Conservation (phyloP, 2,888 invertebrate genomes). For the Acanthacorydalis orientalis region DNA sequence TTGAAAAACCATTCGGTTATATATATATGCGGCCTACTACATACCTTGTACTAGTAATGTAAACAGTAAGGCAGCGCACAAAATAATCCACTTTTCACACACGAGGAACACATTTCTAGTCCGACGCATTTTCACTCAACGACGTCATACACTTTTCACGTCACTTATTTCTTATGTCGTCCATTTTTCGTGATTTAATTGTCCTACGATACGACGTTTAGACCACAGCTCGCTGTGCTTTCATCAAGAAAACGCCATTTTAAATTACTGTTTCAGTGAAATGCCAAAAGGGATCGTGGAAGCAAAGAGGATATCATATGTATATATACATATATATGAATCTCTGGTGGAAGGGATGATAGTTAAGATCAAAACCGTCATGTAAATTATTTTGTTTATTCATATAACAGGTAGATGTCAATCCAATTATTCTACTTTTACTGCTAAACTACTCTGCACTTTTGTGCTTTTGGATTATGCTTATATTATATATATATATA, state of each 20-base stretch:
- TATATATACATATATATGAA: no score
- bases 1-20: no score
- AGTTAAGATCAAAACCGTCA: no score
- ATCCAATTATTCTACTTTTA: no score
- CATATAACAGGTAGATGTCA: no score
- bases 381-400: no score
- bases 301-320: no score
- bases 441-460: no score
- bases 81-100: constrained; percentile 3
- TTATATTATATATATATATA: no score
- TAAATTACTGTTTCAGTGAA: neutral
- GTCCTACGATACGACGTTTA: neutral
- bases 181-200: neutral
- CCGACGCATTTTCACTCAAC: constrained; percentile 1
- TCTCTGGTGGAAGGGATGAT: no score
- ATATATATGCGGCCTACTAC: neutral
- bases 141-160: neutral
- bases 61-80: constrained; percentile 3
- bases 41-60: constrained; percentile 4
- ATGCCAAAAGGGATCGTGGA: no score
- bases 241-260: constrained; percentile 4
- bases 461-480: no score
- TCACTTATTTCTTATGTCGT: neutral
- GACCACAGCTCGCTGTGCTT: neutral
- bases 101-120: constrained; percentile 2